Base-by-base conservation (phyloP, 2,113 vertebrate species). In the Pipra filicauda region DNA sequence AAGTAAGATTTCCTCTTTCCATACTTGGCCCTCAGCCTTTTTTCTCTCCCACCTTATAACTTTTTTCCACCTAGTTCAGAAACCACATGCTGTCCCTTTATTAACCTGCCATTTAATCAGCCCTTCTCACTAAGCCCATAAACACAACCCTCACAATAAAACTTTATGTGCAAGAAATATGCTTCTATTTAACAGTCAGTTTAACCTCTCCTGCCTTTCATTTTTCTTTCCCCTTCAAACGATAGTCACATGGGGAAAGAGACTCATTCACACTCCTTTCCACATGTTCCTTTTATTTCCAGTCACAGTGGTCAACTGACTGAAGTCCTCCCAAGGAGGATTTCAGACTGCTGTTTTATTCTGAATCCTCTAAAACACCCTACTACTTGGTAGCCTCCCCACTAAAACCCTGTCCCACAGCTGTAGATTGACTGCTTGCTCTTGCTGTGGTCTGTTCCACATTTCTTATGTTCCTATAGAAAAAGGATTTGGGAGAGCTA, bases 91-190 rank as follows among this genome's bases (percentile, higher is more conserved):
- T 88, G 88, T 95, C 94, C 88, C 88, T 95, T 97, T 97, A 96
- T 95, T 96, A 95, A 96, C 91, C 82, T 95, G 65, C 96, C 76
- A 92, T 95, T 96, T 95, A 95, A 94, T 85, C 91, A 97, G 74
- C 73, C 81, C 64, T 96, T 95, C 94, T 97, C 91, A 87, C 88
- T 91, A 95, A 93, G 80, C 90, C 85, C 93, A 93, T 95, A 96
- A 96, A 97, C 89, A 94, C 95, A 97, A 92, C 72, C 48, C 79
- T 96, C 71, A 94, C 93, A 96, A 91, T 97, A 95, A 97, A 97
- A 96, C 62, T 95, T 96, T 97, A 96, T 96, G 92, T 92, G 88
- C 88, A 94, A 96, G 91, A 95, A 97, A 97, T 93, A 93, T 96
- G 95, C 93, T 96, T 95, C 77, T 80, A 90, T 97, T 97, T 95